Evolutionary conservation across 1,140 invertebrate species (phyloP), one percentile per base, ranked within the genome.

Genomic region (Lordiphosa clarofinis): DNA sequence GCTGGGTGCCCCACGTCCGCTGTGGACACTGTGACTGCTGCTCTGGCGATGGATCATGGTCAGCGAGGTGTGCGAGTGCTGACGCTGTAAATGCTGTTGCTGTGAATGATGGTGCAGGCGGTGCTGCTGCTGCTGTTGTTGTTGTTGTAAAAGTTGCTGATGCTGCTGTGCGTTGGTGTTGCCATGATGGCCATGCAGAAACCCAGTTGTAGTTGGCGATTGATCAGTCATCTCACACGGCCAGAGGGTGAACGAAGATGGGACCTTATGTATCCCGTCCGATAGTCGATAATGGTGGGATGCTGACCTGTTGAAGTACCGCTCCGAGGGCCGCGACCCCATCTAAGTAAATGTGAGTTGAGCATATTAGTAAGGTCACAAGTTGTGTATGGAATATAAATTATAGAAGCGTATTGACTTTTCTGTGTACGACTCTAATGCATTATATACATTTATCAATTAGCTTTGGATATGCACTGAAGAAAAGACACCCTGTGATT

Each of bases 241-340:
- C 87, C 87, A 81, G 95, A 96, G 37, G 95, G 95, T 78, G 95
- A 97, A 46, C 96, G 92, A 74, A 97, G 91, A 90, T 96, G 95
- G 53, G 95, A 96, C 74, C 95, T 93, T 87, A 97, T 96, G 90
- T 96, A 96, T 57, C 96, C 96, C 43, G 96, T 97, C 81, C 96
- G 92, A 91, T 95, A 96, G 90, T 96, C 89, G 72, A 89, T 90
- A 89, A 88, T 89, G 87, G 87, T 89, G 82, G 89, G 89, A 90
- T 87, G 89, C 75, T 87, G 89, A 88, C 89, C 89, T 81, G 75
- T 72, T 88, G 87, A 76, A 78, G 86, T 86, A 82, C 87, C 87
- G 87, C 82, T 87, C 86, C 86, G 87, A 87, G 87, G 87, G 87
- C 87, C 87, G 73, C 87, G 87, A 87, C 87, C 87, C 87, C 87